These are phyloP conservation scores for Formicarius rufipectus DNA, from an alignment of 2,113 vertebrate species.

Conservation along the genomic window DNA sequence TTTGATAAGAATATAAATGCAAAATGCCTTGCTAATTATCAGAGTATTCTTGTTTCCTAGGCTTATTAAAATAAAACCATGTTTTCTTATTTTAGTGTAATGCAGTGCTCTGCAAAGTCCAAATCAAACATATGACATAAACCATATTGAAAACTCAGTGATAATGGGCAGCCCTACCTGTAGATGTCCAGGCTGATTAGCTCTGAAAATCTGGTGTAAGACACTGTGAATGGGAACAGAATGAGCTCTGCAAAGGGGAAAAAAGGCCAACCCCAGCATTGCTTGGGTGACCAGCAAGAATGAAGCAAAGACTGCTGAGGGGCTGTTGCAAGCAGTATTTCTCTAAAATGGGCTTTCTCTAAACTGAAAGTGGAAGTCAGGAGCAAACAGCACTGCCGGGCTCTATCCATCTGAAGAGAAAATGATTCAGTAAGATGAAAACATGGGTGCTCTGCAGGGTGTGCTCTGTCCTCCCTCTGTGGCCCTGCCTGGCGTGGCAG, in stretches of 20 bases:
- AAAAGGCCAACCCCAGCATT: neutral
- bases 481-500: too few relatives aligned
- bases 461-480: neutral
- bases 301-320: neutral
- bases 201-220: neutral
- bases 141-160: accelerated
- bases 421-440: neutral
- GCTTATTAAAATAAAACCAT: neutral
- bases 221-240: neutral
- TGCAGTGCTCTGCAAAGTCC: neutral
- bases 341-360: neutral
- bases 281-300: neutral
- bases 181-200: neutral
- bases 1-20: conserved; percentile 45
- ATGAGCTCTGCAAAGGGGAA: neutral
- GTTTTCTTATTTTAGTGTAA: neutral
- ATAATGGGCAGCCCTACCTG: neutral
- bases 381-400: neutral
- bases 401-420: neutral
- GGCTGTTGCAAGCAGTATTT: neutral
- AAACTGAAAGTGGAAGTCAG: neutral
- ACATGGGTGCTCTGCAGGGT: neutral
- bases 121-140: neutral
- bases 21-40: neutral
- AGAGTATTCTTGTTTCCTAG: neutral